Base-by-base conservation (phyloP, 1,140 invertebrate genomes). In the Leptonema lineaticorne region DNA sequence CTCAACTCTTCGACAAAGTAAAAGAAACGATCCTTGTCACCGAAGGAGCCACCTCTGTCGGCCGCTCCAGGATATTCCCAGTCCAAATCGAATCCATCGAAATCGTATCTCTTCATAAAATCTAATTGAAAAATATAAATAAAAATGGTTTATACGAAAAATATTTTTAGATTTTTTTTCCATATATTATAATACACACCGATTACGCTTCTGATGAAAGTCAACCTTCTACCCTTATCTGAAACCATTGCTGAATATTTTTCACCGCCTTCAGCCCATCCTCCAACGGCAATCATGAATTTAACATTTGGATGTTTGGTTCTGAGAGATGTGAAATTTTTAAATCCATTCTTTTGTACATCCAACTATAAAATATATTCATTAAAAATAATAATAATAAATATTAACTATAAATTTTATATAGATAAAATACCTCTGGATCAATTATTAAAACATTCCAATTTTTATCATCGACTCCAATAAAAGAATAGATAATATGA, bases 401-500 rank as follows among this genome's bases (percentile, higher is more conserved):
- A 60, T 37, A 5, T 57, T 5, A 37, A 4, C 7, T 4, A 28
- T 30, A 30, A 57, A 16, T 28, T 20, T 8, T 20, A n/a, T n/a
- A n/a, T 48, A 16, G 16, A 16, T 5, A 48, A 14, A 74, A 76
- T 78, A 90, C 86, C 79, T 94, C 91, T 0, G 88, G 88, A 75
- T 95, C 93, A 11, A 95, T 88, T 1, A 93, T 79, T 0, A 94
- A 83, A 4, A 93, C 85, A 67, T 89, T 85, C 88, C 91, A 92
- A 6, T 85, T 87, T 4, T 86, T 85, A 73, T 93, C 90, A 71
- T 88, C 87, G 6, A 95, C 88, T 0, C 93, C 93, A 65, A 94
- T 89, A 76, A 96, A 96, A n/a, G 93, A 92, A 76, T 95, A 96
- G 50, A 95, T 89, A 2, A 95, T 75, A 76, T 96, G 93, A 0